Evolutionary conservation across 1,140 invertebrate genomes (phyloP), one percentile per base, ranked within the genome.

Genomic region (Nautilus pompilius): DNA sequence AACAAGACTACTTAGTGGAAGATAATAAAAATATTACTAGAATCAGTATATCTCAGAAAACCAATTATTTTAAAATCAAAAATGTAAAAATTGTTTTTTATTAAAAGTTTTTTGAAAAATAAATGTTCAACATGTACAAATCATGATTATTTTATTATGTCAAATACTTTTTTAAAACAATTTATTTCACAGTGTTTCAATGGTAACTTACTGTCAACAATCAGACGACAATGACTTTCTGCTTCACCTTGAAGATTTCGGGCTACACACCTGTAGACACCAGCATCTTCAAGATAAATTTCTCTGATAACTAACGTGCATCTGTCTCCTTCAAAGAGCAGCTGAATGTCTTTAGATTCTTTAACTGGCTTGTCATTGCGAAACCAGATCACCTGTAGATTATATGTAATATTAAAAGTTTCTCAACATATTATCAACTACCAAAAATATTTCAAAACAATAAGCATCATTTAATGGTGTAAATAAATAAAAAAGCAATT

Each of bases 301-400:
- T 83, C 82, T 45, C 75, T 56, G 53, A 85, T 82, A 60, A 83
- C 73, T 28, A 85, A 75, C 10, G 77, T 79, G 62, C 80, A 83
- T 13, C 79, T 69, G 56, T 82, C 81, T 32, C 81, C 80, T 49
- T 81, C 80, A 74, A 81, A 81, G 56, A 79, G 59, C 17, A 82
- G 70, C 62, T 80, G 75, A 28, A 82, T 77, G 62, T 81, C 78
- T 20, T 74, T 75, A 2, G 79, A 80, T 58, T 82, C 81, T 58
- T 81, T 80, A 2, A 82, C 68, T 24, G 76, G 78, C 48, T 79
- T 78, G 13, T 80, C 79, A 68, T 82, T 77, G 46, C 79, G 76
- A 63, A 67, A 77, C 81, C 81, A 82, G 58, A 78, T 78, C 45
- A 82, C 74, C 78, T 81, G 60, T 8, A 60, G 24, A 46, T 5